Evolutionary conservation across 2,888 invertebrate genomes (phyloP).

Genomic region (Meandrusa payeni): DNA sequence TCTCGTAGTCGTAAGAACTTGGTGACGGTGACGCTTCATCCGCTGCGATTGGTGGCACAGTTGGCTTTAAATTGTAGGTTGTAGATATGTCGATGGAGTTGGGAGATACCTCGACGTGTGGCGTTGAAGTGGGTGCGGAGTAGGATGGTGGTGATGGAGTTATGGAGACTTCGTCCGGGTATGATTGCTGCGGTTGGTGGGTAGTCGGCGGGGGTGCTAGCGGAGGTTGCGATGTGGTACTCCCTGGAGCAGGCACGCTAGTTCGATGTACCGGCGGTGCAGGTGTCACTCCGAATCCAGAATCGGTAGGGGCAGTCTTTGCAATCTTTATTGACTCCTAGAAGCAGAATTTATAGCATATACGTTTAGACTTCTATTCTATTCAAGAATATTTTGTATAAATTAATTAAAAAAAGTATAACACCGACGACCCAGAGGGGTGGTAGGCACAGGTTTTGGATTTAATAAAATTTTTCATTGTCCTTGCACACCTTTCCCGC

Average conservation of each 20-base stretch:
- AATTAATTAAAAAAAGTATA: no score
- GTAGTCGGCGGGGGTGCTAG: slow-evolving; percentile 42
- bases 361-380: no score
- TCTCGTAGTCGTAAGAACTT: slow-evolving; percentile 64
- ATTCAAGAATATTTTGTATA: no score
- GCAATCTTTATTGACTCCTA: slow-evolving; percentile 87
- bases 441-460: no score
- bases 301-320: slow-evolving; percentile 85
- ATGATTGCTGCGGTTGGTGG: slow-evolving; percentile 44
- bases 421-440: no score
- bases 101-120: slow-evolving; percentile 67
- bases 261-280: slow-evolving; percentile 55
- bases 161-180: slow-evolving; percentile 52
- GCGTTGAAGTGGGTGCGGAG: slow-evolving; percentile 53
- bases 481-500: no score
- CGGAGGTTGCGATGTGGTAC: slow-evolving; percentile 53
- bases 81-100: slow-evolving; percentile 70
- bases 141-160: slow-evolving; percentile 54
- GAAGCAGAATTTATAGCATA: slow-evolving; percentile 31
- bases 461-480: no score
- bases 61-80: slow-evolving; percentile 62
- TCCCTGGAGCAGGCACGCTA: slow-evolving; percentile 52
- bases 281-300: slow-evolving; percentile 82
- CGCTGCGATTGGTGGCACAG: slow-evolving; percentile 64
- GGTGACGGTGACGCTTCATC: slow-evolving; percentile 59